Conservation (phyloP, 2,113 vertebrate species). For the Bambusicola thoracicus region DNA sequence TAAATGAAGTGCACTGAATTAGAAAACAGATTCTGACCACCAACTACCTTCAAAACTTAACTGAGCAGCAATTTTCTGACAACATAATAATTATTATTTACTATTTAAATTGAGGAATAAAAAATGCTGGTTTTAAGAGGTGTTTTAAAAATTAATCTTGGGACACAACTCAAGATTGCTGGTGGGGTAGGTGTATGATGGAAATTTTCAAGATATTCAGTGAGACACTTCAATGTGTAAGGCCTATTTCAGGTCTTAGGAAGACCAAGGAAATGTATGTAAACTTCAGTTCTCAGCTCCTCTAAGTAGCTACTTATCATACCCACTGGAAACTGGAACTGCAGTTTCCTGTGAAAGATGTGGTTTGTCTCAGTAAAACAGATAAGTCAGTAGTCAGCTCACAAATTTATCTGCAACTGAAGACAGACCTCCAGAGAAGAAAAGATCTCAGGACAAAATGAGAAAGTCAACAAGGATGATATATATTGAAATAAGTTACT, state of each 20-base stretch:
- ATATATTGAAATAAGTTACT: background rate
- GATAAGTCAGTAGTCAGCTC: background rate
- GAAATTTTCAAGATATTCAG: background rate
- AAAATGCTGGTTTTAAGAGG: background rate
- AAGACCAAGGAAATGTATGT: background rate
- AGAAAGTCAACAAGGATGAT: background rate
- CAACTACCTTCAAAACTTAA: constrained; percentile 39
- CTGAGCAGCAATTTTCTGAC: constrained; percentile 4
- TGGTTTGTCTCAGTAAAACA: background rate
- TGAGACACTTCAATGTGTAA: background rate
- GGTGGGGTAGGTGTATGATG: background rate
- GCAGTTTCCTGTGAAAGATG: background rate
- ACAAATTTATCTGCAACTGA: background rate
- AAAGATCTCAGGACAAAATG: background rate
- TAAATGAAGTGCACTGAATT: constrained; percentile 47
- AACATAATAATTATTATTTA: constrained; percentile 28
- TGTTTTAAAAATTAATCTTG: background rate
- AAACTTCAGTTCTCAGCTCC: background rate
- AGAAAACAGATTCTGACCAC: constrained; percentile 17
- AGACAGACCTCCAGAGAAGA: background rate
- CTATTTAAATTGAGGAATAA: constrained; percentile 2
- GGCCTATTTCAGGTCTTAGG: background rate
- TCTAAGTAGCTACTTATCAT: accelerated
- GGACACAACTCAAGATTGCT: background rate
- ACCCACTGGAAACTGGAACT: background rate